A percentile compares a stretch with the other conserved stretches of the same genome.
phyloP scores from a whole-genome alignment of 2,888 invertebrate species.

The Iphiclides podalirius region DNA sequence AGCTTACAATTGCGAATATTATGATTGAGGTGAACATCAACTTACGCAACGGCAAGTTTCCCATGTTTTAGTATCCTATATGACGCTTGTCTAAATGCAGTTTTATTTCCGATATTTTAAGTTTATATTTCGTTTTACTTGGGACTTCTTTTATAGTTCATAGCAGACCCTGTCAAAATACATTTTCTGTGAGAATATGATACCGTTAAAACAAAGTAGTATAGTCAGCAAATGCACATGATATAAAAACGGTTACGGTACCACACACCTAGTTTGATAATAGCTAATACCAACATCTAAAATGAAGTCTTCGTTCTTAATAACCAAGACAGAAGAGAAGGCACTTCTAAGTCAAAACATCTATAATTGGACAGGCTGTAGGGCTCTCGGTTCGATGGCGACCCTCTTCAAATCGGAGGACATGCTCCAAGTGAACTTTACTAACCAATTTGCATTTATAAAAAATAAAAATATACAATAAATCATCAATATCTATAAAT shows the following conservation, averaged over 20 bases:
- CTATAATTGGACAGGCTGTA: conserved; percentile 70
- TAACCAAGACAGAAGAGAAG: conserved; percentile 38
- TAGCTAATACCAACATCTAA: conserved; percentile 26
- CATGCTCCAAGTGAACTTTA: conserved; percentile 47
- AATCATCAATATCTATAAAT: conserved; percentile 6
- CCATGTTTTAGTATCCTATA: no score
- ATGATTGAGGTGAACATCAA: conserved; percentile 9
- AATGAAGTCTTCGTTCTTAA: conserved; percentile 33
- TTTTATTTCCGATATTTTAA: no score
- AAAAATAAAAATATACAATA: conserved; percentile 20
- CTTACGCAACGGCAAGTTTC: conserved; percentile 7
- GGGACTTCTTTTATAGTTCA: background rate
- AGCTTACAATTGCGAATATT: conserved; percentile 48
- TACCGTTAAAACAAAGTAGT: background rate
- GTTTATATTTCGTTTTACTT: no score
- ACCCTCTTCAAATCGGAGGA: conserved; percentile 59
- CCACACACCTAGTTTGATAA: conserved; percentile 9
- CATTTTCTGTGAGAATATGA: background rate
- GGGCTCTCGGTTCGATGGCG: conserved; percentile 54
- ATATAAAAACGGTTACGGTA: background rate
- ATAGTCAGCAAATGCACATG: conserved; percentile 1
- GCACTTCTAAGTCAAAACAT: conserved; percentile 56
- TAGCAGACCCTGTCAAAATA: background rate
- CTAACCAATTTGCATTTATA: conserved; percentile 49
- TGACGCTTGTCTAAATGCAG: no score